These are phyloP conservation scores for Eupithecia vulgata DNA, from an alignment of 2,888 invertebrate genomes.

Conservation along the genomic window DNA sequence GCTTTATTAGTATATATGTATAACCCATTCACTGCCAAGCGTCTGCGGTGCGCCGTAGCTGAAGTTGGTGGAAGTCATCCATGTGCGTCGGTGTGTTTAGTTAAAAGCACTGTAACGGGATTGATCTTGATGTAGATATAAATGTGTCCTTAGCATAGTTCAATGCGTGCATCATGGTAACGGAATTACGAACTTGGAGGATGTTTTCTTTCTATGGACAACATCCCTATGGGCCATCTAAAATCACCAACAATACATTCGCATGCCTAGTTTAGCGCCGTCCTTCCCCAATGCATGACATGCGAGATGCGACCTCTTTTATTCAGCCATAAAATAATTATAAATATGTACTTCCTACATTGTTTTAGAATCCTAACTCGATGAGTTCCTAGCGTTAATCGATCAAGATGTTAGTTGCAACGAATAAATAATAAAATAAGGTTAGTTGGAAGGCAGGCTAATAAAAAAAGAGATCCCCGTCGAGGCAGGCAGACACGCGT, in stretches of 20 bases:
- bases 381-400: neutral
- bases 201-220: neutral
- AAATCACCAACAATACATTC: neutral
- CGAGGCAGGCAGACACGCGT: neutral
- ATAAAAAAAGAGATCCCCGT: too few relatives aligned
- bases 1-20: neutral
- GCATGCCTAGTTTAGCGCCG: neutral
- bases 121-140: neutral
- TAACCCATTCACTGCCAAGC: too few relatives aligned
- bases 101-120: neutral
- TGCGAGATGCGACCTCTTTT: too few relatives aligned
- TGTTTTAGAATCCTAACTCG: too few relatives aligned
- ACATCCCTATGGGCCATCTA: neutral
- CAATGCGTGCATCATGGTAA: neutral
- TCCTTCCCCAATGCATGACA: too few relatives aligned
- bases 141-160: neutral
- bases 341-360: too few relatives aligned
- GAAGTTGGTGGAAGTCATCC: too few relatives aligned
- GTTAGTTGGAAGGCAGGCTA: too few relatives aligned
- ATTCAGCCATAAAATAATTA: neutral
- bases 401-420: neutral
- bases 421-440: too few relatives aligned
- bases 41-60: too few relatives aligned
- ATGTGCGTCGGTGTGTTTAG: too few relatives aligned
- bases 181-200: neutral